phyloP scores from a whole-genome alignment of 2,797 vertebrate genomes.

The Loris lydekkerianus region DNA sequence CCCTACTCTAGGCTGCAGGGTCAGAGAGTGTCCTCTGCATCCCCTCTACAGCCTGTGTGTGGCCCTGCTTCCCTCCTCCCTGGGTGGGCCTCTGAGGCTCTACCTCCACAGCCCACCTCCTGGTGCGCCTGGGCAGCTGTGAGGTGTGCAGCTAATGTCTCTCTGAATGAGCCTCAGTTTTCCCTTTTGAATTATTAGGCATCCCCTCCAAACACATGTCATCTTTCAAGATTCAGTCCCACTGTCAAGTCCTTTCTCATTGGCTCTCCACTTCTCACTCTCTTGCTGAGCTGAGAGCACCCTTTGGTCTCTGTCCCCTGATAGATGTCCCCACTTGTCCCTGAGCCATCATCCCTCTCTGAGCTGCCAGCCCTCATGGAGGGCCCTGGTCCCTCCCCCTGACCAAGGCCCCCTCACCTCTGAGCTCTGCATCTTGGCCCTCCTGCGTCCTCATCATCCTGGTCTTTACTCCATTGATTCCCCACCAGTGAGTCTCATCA shows the following conservation, averaged over 20 bases:
- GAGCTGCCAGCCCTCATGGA: not conserved
- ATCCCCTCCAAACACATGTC: not conserved
- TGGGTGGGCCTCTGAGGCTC: not conserved
- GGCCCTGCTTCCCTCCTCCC: not conserved
- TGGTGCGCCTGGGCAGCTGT: not conserved
- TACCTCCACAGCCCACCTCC: not conserved
- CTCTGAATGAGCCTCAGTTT: not conserved
- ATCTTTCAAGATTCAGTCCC: not conserved
- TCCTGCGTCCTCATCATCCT: not conserved
- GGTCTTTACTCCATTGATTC: not conserved
- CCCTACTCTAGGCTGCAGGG: not conserved
- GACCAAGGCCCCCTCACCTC: not conserved
- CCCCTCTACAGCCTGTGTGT: not conserved
- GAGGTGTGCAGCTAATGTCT: not conserved
- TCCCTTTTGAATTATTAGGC: not conserved
- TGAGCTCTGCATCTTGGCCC: not conserved
- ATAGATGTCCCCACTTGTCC: not conserved
- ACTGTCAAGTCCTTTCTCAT: not conserved
- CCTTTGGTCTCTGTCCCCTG: not conserved
- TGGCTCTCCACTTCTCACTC: not conserved
- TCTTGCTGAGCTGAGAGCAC: not conserved
- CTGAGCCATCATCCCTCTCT: not conserved
- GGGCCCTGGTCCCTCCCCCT: not conserved
- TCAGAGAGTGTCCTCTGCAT: not conserved
- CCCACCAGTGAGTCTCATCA: not conserved